A percentile compares a stretch with the other conserved stretches of the same genome.
phyloP scores from a whole-genome alignment of 2,888 invertebrate genomes.

The Criorhina ranunculi region DNA sequence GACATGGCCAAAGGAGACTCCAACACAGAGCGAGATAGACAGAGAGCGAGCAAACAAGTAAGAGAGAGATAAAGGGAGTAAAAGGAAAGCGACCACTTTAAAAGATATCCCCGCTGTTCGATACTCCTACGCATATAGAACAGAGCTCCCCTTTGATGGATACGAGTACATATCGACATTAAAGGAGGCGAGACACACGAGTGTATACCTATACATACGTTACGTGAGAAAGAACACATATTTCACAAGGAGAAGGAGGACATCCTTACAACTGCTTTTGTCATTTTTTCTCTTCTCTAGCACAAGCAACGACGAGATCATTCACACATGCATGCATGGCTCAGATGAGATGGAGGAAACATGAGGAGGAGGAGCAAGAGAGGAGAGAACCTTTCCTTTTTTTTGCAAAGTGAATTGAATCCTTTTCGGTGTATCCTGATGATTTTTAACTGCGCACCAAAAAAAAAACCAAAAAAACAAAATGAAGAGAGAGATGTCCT shows the following conservation, averaged over 20 bases:
- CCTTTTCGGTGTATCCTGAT: conserved; percentile 51
- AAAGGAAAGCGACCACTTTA: conserved; percentile 62
- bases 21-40: background rate
- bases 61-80: conserved; percentile 10
- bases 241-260: conserved; percentile 57
- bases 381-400: conserved; percentile 9
- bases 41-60: too few species aligned
- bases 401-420: conserved; percentile 40
- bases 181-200: conserved; percentile 63
- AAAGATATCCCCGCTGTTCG: conserved; percentile 65
- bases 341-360: too few species aligned
- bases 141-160: conserved; percentile 67
- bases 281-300: conserved; percentile 34
- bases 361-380: background rate
- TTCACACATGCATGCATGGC: conserved; percentile 53
- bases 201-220: conserved; percentile 7
- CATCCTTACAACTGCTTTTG: conserved; percentile 64
- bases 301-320: conserved; percentile 17
- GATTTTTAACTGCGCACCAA: conserved; percentile 50
- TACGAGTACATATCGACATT: conserved; percentile 63
- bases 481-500: background rate
- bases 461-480: conserved; percentile 3
- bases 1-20: conserved; percentile 55
- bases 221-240: conserved; percentile 51
- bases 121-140: conserved; percentile 67